A percentile compares a stretch with the other conserved stretches of the same genome.
Evolutionary conservation across 2,113 vertebrate species (phyloP).

Genomic region (Raphicerus campestris): DNA sequence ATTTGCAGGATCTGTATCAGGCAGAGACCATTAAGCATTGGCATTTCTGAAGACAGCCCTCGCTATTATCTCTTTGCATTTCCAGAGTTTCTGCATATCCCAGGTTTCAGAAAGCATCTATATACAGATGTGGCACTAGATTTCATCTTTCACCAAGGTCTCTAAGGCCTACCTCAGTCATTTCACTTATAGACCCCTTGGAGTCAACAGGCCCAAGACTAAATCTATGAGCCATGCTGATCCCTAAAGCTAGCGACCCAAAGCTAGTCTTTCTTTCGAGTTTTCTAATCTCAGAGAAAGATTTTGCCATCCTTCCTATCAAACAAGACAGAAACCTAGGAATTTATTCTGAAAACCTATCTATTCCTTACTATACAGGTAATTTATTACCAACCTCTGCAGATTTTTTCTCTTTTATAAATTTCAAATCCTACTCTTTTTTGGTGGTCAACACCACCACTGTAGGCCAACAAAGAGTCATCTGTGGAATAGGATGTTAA

Average conservation of each 20-base stretch:
- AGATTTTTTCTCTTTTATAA: background rate
- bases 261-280: background rate
- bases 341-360: background rate
- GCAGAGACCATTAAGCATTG: background rate
- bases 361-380: background rate
- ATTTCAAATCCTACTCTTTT: background rate
- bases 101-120: background rate
- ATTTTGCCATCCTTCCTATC: background rate
- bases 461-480: background rate
- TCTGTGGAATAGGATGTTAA: background rate
- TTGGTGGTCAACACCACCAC: background rate
- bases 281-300: background rate
- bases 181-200: background rate
- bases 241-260: background rate
- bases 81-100: background rate
- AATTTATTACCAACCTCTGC: background rate
- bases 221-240: background rate
- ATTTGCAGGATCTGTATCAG: background rate
- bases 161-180: background rate
- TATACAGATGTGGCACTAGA: background rate
- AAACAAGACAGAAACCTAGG: background rate
- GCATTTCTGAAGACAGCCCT: background rate
- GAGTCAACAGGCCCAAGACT: background rate
- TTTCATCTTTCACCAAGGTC: background rate
- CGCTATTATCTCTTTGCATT: background rate